Evolutionary conservation across 2,797 vertebrate genomes (phyloP), one percentile per base, ranked within the genome.

Genomic region (Rhinatrema bivittatum): DNA sequence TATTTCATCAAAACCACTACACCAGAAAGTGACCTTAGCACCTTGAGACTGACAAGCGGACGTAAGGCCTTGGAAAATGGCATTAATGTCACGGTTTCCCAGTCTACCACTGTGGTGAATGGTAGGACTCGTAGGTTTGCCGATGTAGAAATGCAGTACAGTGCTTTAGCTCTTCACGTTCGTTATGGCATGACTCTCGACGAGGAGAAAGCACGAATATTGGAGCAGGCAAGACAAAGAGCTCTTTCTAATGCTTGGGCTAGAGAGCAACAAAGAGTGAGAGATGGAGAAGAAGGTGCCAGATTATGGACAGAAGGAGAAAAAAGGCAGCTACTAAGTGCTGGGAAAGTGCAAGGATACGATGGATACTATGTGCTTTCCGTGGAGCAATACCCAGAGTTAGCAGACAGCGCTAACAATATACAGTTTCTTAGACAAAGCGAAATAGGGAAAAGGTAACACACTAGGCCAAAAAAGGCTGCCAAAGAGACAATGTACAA

Each of bases 381-480:
- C 15, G 92, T 96, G 47, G 95, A 99, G 85, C 95, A 97, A 87
- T 98, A 98, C 83, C 96, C 96, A 1, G 96, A 98, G 75, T 82
- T 99, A 72, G 91, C 94, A 25, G 96, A 99, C 84, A 97, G 91
- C 10, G 85, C 90, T 41, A 95, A 93, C 75, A 99, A 97, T 73
- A 91, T 99, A 73, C 94, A 99, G 71, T 98, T 99, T 76, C 90
- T 98, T 45, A 84, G 95, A 76, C 96, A 99, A 84, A 99, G 91
- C 50, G 96, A 99, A 81, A 98, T 98, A 52, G 96, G 95, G 36
- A 96, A 89, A 70, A 99, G 95, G 94, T 98, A 98, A 97, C 93
- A 85, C 83, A 81, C 72, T 70, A 74, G 85, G 73, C 74, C 70
- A 72, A 74, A 60, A 62, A 57, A 70, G 68, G 74, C 82, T 84